phyloP scores from a whole-genome alignment of 2,888 invertebrate genomes.

The Abrostola tripartita region DNA sequence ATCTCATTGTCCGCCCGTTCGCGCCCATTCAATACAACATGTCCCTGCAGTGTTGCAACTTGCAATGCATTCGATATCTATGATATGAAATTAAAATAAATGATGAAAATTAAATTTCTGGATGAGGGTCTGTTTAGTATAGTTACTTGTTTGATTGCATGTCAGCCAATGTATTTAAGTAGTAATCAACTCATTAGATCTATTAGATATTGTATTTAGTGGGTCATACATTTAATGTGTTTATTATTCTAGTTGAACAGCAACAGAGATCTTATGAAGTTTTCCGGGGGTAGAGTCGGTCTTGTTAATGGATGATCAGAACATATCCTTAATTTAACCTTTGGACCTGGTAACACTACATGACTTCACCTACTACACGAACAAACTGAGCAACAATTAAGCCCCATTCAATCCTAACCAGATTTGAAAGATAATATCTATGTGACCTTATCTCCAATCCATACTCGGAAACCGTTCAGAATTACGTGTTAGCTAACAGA shows the following conservation, averaged over 20 bases:
- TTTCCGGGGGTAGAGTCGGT: too few relatives aligned
- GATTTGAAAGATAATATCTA: conserved; percentile 28
- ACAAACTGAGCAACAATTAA: conserved; percentile 59
- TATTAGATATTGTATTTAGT: too few relatives aligned
- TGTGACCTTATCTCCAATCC: conserved; percentile 25
- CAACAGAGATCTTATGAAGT: neutral
- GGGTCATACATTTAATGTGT: too few relatives aligned
- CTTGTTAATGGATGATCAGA: too few relatives aligned
- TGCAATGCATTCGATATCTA: conserved; percentile 22
- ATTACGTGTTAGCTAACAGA: conserved; percentile 14
- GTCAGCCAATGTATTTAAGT: too few relatives aligned
- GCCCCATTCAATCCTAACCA: conserved; percentile 34
- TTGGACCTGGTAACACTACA: conserved; percentile 47
- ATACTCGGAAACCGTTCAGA: conserved; percentile 26
- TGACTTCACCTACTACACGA: conserved; percentile 48
- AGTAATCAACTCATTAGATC: too few relatives aligned
- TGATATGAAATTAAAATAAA: neutral
- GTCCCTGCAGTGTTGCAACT: conserved; percentile 47
- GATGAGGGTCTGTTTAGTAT: too few relatives aligned
- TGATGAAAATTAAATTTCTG: too few relatives aligned
- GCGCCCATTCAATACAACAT: conserved; percentile 71
- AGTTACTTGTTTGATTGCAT: too few relatives aligned
- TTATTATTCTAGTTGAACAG: neutral
- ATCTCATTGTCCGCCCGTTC: conserved; percentile 63
- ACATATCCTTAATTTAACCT: too few relatives aligned